Conservation (phyloP, 2,888 invertebrate species). For the Hipparchia sbordonii region DNA sequence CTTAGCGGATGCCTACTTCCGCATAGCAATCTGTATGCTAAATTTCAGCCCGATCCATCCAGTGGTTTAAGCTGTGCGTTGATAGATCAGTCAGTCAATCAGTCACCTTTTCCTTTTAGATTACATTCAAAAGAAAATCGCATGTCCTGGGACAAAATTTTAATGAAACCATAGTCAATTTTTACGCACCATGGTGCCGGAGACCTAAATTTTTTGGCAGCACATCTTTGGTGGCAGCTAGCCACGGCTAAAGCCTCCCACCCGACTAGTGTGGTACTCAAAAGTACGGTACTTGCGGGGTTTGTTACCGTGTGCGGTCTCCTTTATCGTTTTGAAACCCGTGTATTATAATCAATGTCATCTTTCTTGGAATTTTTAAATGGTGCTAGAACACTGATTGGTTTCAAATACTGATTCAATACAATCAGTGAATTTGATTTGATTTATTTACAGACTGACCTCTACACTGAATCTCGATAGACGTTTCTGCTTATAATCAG, state of each 20-base stretch:
- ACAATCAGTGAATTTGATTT: conserved; percentile 3
- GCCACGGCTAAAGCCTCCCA: too few species aligned
- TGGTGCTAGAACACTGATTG: conserved; percentile 13
- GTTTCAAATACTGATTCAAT: conserved; percentile 13
- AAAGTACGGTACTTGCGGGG: not conserved
- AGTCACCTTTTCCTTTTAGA: too few species aligned
- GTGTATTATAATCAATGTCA: conserved; percentile 13
- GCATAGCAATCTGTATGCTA: too few species aligned
- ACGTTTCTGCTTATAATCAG: conserved; percentile 35
- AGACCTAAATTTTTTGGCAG: too few species aligned
- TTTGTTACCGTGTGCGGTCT: not conserved
- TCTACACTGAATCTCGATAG: conserved; percentile 35
- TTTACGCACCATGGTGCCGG: too few species aligned
- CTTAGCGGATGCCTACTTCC: too few species aligned
- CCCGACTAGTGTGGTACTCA: too few species aligned
- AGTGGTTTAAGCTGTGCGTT: too few species aligned
- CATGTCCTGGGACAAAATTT: not conserved
- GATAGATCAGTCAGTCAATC: too few species aligned
- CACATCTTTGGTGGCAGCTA: not conserved
- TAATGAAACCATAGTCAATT: not conserved
- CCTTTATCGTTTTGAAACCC: not conserved
- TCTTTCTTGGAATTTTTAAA: conserved; percentile 11
- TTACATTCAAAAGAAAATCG: too few species aligned
- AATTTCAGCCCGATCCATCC: too few species aligned
- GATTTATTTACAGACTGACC: conserved; percentile 36